Conservation (phyloP, 2,888 invertebrate species). For the Myopa testacea region DNA sequence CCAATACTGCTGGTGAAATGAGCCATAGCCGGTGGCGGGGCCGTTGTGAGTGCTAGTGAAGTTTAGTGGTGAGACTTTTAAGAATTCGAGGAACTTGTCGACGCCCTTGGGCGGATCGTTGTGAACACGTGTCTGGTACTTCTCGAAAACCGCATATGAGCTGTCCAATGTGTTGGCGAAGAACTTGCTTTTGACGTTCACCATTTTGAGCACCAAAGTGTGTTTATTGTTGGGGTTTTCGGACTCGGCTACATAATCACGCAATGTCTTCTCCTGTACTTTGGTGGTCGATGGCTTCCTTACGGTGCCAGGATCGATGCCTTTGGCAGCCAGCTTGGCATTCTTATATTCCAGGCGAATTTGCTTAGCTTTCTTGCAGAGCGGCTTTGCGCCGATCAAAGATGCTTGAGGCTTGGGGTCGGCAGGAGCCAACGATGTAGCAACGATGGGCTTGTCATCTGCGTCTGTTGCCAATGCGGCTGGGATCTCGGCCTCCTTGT, state of each 20-base stretch:
- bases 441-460: background rate
- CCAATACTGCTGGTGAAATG: constrained; percentile 98
- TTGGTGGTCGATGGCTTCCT: constrained; percentile 59
- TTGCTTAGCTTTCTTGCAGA: constrained; percentile 87
- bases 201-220: constrained; percentile 69
- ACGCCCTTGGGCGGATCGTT: constrained; percentile 72
- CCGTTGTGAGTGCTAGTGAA: constrained; percentile 70
- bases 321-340: constrained; percentile 77
- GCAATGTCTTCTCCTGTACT: constrained; percentile 73
- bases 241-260: constrained; percentile 79
- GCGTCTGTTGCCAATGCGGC: constrained; percentile 36
- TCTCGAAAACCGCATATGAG: constrained; percentile 72
- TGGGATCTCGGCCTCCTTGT: constrained; percentile 13
- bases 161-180: constrained; percentile 50
- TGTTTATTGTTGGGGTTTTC: constrained; percentile 73
- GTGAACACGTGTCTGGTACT: constrained; percentile 80
- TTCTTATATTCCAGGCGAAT: constrained; percentile 79
- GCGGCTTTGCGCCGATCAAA: constrained; percentile 62
- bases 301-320: constrained; percentile 66
- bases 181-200: too few species aligned
- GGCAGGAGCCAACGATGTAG: constrained; percentile 6
- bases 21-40: constrained; percentile 81
- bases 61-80: constrained; percentile 78
- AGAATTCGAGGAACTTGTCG: constrained; percentile 75
- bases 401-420: constrained; percentile 35